A percentile compares a stretch with the other conserved stretches of the same genome.
Evolutionary conservation across 1,140 invertebrate genomes (phyloP).

Genomic region (Harlomillsia oculata): DNA sequence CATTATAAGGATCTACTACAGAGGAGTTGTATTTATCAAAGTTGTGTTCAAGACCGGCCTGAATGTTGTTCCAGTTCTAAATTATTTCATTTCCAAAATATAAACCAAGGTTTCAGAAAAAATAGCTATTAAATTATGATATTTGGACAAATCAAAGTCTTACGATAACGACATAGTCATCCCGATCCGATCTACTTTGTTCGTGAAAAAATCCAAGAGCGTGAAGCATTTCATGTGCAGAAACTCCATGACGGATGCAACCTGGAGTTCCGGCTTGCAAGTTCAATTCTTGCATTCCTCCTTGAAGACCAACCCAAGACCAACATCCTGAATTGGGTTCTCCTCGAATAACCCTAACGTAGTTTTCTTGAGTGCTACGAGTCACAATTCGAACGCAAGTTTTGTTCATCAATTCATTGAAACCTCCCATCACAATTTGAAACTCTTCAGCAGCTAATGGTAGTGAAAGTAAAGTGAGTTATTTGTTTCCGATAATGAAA

Average conservation of each 20-base stretch:
- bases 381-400: slow-evolving; percentile 52
- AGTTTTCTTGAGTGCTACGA: slow-evolving; percentile 46
- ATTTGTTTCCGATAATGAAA: too few relatives aligned
- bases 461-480: not conserved
- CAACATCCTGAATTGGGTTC: slow-evolving; percentile 42
- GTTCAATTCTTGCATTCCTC: slow-evolving; percentile 50
- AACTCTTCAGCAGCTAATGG: slow-evolving; percentile 9
- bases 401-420: slow-evolving; percentile 47
- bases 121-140: too few relatives aligned
- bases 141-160: too few relatives aligned
- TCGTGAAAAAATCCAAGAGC: slow-evolving; percentile 58
- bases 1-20: slow-evolving; percentile 8
- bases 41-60: slow-evolving; percentile 39
- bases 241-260: slow-evolving; percentile 42
- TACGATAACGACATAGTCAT: slow-evolving; percentile 53
- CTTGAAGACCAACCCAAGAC: slow-evolving; percentile 46
- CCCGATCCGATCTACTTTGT: slow-evolving; percentile 55
- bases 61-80: slow-evolving; percentile 56
- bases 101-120: too few relatives aligned
- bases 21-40: slow-evolving; percentile 17
- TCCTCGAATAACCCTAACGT: slow-evolving; percentile 39
- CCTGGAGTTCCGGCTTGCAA: slow-evolving; percentile 43
- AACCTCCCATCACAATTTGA: slow-evolving; percentile 5
- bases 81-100: too few relatives aligned
- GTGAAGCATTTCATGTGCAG: slow-evolving; percentile 56